Evolutionary conservation across 1,140 invertebrate species (phyloP), one percentile per base, ranked within the genome.

Genomic region (Akabosia matsudoensis): DNA sequence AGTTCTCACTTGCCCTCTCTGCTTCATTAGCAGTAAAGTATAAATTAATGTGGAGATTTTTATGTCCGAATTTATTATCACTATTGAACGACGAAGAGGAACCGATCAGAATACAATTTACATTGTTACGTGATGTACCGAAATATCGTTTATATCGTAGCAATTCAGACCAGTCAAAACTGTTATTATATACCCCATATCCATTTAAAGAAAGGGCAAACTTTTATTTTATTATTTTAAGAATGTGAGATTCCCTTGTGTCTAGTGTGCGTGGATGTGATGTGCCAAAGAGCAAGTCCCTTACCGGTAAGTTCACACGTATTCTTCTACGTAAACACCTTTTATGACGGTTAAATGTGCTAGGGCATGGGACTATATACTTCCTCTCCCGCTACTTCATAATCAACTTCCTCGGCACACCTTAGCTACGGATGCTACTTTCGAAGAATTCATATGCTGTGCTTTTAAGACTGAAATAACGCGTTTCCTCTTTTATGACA

Each of bases 1-100:
- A 7, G 1, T 31, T 67, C 61, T 67, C 61, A 67, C 61, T 28
- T 67, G 31, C 61, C 61, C 61, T 67, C 61, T 67, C 61, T 30
- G 61, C 61, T 67, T 67, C 61, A 67, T 67, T 67, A 67, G 61
- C 61, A 67, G 61, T 67, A 67, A 67, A 67, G 26, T 67, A 30
- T 30, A 67, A 67, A 67, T 67, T 67, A 67, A 67, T 67, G 31
- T 67, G 61, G 61, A 31, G 22, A 67, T 67, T 67, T n/a, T 67
- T 4, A 67, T 67, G 18, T 18, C 31, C 7, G 31, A 67, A 28
- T 30, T 67, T 67, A 67, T n/a, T 45, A 45, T 45, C 37, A 45
- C 37, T 18, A 18, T 10, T 18, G 37, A 45, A 7, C 18, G 18
- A 7, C 37, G 18, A 10, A 45, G 7, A 45, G 37, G 37, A 45